Percentiles rank a stretch among this genome's conserved stretches.
phyloP scores from a whole-genome alignment of 2,888 invertebrate species.

The Limnephilus rhombicus region DNA sequence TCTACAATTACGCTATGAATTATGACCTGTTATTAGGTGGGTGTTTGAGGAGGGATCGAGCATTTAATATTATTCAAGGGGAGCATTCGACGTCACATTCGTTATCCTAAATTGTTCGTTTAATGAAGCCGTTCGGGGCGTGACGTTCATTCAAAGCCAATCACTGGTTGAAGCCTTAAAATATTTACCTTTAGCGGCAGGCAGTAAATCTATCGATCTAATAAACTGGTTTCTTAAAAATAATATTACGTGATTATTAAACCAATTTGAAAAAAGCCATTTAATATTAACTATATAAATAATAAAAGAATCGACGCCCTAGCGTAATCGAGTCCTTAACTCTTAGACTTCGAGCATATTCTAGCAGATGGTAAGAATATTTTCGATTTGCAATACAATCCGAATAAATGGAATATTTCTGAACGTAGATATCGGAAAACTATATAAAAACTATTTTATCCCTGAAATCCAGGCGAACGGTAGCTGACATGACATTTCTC shows the following conservation, averaged over 20 bases:
- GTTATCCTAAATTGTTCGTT: background rate
- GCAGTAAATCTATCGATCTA: background rate
- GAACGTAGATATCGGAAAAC: too few relatives aligned
- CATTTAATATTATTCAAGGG: background rate
- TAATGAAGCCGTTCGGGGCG: conserved; percentile 18
- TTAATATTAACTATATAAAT: background rate
- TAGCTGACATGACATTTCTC: too few relatives aligned
- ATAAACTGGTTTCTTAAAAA: background rate
- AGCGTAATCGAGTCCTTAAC: background rate
- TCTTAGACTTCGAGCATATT: too few relatives aligned
- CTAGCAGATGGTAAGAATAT: too few relatives aligned
- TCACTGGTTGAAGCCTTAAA: background rate
- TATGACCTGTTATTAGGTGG: background rate
- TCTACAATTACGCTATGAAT: background rate
- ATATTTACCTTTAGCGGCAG: background rate
- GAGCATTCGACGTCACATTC: background rate
- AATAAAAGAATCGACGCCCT: background rate
- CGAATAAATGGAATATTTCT: too few relatives aligned
- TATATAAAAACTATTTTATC: too few relatives aligned
- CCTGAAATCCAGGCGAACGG: too few relatives aligned
- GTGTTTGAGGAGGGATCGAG: background rate
- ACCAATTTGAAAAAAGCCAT: background rate
- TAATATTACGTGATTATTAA: background rate
- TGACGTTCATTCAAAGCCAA: background rate
- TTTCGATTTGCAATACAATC: too few relatives aligned